A percentile compares a stretch with the other conserved stretches of the same genome.
phyloP scores from a whole-genome alignment of 2,888 invertebrate species.

The Cheilosia pagana region DNA sequence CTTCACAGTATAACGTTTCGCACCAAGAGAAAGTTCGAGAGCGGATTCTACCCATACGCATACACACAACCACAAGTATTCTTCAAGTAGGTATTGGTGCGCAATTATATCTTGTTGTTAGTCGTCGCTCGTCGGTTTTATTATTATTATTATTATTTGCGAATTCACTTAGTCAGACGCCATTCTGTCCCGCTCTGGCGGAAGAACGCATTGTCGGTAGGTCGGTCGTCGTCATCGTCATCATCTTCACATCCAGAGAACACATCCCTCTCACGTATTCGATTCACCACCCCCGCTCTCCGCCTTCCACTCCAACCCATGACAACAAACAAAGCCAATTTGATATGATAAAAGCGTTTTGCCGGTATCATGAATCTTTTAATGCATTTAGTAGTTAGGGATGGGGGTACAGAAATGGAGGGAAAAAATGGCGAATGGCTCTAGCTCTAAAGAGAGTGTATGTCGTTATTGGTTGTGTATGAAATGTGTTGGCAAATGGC shows the following conservation, averaged over 20 bases:
- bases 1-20: background rate
- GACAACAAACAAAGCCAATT: constrained; percentile 77
- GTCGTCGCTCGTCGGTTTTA: too few relatives aligned
- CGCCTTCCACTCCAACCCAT: constrained; percentile 16
- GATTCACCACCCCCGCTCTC: constrained; percentile 15
- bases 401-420: constrained; percentile 63
- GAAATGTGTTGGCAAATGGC: constrained; percentile 34
- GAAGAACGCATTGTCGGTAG: constrained; percentile 4
- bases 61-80: constrained; percentile 27
- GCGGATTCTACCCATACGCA: background rate
- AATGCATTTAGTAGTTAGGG: constrained; percentile 77
- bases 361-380: constrained; percentile 78
- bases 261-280: constrained; percentile 48
- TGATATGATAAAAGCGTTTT: constrained; percentile 78
- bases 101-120: constrained; percentile 72
- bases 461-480: constrained; percentile 45
- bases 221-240: constrained; percentile 32
- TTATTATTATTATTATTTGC: constrained; percentile 62
- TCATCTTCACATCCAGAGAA: constrained; percentile 12
- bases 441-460: constrained; percentile 63
- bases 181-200: constrained; percentile 36
- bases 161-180: constrained; percentile 72
- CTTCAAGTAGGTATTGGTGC: constrained; percentile 62
- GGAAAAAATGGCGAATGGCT: constrained; percentile 50
- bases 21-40: constrained; percentile 27